Conservation (phyloP, 2,797 vertebrate genomes). For the Schizopygopsis malacanthus region DNA sequence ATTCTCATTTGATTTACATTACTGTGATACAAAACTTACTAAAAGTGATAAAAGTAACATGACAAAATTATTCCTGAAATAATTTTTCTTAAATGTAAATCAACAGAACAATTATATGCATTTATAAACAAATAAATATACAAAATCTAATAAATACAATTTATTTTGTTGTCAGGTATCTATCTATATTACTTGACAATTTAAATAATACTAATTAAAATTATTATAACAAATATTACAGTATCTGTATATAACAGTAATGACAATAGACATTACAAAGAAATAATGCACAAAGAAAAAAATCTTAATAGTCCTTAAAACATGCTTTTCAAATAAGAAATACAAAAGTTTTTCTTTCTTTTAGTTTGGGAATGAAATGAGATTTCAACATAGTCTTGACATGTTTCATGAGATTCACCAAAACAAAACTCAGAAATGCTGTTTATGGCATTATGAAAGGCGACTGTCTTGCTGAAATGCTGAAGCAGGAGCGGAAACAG, state of each 20-base stretch:
- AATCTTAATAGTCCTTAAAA: neutral
- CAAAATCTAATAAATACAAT: neutral
- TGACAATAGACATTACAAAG: neutral
- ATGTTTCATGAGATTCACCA: constrained; percentile 41
- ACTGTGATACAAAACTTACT: neutral
- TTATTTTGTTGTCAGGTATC: neutral
- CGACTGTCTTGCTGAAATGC: constrained; percentile 44
- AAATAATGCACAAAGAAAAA: neutral
- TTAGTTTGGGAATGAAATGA: neutral
- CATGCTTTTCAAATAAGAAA: neutral
- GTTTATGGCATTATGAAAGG: constrained; percentile 33
- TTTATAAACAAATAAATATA: neutral
- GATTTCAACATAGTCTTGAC: constrained; percentile 5
- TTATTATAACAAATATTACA: too few species aligned
- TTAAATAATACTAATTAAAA: too few species aligned
- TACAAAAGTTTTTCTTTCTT: neutral
- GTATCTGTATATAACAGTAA: neutral
- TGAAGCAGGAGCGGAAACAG: constrained; percentile 32
- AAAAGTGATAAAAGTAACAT: neutral
- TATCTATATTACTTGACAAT: neutral
- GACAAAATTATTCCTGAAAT: neutral
- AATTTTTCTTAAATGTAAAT: neutral
- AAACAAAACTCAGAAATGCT: constrained; percentile 30
- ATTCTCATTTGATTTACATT: neutral
- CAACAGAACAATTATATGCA: neutral